Evolutionary conservation across 1,140 invertebrate genomes (phyloP).

Genomic region (Hermatobates lingyangjiaoensis): DNA sequence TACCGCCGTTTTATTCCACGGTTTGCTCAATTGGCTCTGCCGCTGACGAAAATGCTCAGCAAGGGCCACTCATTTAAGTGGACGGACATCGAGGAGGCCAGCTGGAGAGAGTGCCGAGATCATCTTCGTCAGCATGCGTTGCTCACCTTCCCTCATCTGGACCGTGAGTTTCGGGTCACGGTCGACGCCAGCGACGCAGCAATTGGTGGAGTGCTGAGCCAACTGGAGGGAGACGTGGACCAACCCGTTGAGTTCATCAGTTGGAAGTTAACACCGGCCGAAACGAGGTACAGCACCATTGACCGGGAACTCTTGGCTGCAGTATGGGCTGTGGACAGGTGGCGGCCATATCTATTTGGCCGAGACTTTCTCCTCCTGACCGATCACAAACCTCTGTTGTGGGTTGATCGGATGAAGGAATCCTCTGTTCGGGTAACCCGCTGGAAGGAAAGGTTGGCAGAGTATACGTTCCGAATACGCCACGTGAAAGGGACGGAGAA

Average conservation of each 20-base stretch:
- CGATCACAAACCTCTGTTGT: conserved; percentile 30
- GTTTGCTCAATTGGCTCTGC: conserved; percentile 19
- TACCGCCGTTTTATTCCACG: conserved; percentile 22
- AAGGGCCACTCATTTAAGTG: conserved; percentile 5
- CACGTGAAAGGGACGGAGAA: no score
- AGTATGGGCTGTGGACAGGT: conserved; percentile 18
- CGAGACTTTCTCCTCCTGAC: conserved; percentile 27
- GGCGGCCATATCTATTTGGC: conserved; percentile 28
- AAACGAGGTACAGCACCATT: conserved; percentile 18
- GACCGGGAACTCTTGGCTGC: conserved; percentile 22
- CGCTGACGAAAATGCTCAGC: conserved; percentile 17
- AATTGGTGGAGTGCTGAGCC: conserved; percentile 18
- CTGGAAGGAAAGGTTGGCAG: conserved; percentile 29
- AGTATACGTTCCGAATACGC: no score
- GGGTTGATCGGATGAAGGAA: conserved; percentile 24
- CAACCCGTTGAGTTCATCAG: conserved; percentile 19
- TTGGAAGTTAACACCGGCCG: conserved; percentile 23
- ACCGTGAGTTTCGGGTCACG: conserved; percentile 16
- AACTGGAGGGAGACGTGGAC: conserved; percentile 13
- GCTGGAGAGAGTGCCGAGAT: conserved; percentile 7
- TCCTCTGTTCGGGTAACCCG: conserved; percentile 25
- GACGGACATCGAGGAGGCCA: neutral
- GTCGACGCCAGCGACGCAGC: conserved; percentile 13
- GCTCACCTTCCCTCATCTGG: conserved; percentile 8
- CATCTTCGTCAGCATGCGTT: neutral